Evolutionary conservation across 2,888 invertebrate genomes (phyloP), one percentile per base, ranked within the genome.

Genomic region (Nomada ruficornis): DNA sequence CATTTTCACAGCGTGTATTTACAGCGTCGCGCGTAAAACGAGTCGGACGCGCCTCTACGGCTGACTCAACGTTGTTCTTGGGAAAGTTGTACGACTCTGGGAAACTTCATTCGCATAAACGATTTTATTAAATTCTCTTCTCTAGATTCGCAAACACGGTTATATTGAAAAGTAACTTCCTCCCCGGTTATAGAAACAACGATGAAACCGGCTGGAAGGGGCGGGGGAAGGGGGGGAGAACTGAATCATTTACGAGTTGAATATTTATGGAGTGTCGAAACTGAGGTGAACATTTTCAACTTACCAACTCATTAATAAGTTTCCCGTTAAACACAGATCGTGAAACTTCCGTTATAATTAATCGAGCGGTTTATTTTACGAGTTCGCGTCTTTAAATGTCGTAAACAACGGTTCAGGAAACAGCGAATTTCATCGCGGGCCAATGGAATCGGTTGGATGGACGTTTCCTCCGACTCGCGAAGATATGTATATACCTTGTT

Each of bases 121-220:
- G 86, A 89, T 87, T 89, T 82, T 77, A 83, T 81, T 79, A 89
- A 89, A 89, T 86, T 86, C 82, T 69, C 75, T 79, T 84, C 75
- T 36, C 42, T 77, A 70, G 83, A 84, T 86, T 83, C 79, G 84
- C 89, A 86, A 89, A 84, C 85, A 80, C 82, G 77, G 82, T 80
- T 86, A 84, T 88, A 89, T 89, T 82, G 84, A 77, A 79, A 83
- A 80, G 64, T 76, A 52, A 78, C 78, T 82, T 79, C 52, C 74
- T 57, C 62, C 13, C 44, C 77, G 67, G 75, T 72, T 71, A 71
- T 54, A 80, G 83, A 82, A 82, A 84, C 81, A 76, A 73, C 77
- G 62, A 71, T 82, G 71, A 59, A 82, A 64, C 57, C 36, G 15
- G 23, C 55, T 55, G 23, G 11, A 15, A 15, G 54, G 15, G 47